phyloP scores from a whole-genome alignment of 2,797 vertebrate genomes.

The Setipinna tenuifilis region DNA sequence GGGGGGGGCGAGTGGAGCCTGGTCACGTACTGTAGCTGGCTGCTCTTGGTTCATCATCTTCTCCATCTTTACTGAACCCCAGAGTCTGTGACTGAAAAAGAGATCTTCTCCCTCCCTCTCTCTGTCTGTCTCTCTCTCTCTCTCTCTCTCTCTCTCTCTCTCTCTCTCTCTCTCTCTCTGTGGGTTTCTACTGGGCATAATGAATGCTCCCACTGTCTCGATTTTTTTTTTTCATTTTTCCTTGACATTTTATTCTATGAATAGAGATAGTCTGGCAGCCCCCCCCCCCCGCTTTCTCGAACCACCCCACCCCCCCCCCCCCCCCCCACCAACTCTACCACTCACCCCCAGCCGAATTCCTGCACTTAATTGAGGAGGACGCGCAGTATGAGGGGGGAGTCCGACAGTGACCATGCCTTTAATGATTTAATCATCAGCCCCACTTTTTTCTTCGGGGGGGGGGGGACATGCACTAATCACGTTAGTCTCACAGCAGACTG shows the following conservation, averaged over 20 bases:
- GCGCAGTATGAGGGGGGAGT: neutral
- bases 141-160: slow-evolving; percentile 1
- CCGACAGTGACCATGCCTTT: neutral
- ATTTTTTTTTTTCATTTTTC: neutral
- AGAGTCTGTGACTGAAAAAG: too few species aligned
- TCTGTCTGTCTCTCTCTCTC: neutral
- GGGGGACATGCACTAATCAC: neutral
- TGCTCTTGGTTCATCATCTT: too few species aligned
- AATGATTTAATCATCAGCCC: slow-evolving; percentile 21
- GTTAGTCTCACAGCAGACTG: neutral
- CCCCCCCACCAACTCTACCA: too few species aligned
- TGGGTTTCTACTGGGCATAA: neutral
- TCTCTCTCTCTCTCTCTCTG: neutral
- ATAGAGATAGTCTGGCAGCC: neutral
- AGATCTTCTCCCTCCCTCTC: neutral
- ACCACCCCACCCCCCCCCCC: neutral
- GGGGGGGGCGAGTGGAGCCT: too few species aligned
- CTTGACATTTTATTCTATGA: neutral
- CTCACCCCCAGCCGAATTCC: neutral
- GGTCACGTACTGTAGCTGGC: too few species aligned
- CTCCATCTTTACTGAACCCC: too few species aligned
- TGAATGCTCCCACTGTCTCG: slow-evolving; percentile 1
- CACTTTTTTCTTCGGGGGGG: neutral
- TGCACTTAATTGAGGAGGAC: neutral
- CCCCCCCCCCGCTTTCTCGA: too few species aligned